Percentiles rank a stretch among this genome's conserved stretches.
phyloP scores from a whole-genome alignment of 2,888 invertebrate genomes.

The Neoaliturus tenellus region DNA sequence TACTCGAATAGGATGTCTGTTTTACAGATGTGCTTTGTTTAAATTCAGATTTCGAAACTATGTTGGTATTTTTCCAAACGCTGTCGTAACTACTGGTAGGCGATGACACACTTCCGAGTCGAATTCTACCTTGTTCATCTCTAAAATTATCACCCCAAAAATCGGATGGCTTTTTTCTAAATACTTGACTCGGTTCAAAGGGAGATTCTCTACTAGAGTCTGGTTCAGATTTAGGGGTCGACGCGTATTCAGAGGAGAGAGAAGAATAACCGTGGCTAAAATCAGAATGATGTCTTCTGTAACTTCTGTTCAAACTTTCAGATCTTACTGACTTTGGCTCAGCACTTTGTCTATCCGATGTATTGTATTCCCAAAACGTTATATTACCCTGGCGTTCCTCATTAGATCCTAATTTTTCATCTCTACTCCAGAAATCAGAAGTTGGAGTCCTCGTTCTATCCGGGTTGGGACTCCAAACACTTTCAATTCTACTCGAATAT shows the following conservation, averaged over 20 bases:
- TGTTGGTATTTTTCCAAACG: constrained; percentile 44
- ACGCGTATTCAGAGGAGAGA: not conserved
- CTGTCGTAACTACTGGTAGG: constrained; percentile 6
- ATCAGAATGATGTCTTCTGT: constrained; percentile 15
- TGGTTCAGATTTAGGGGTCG: not conserved
- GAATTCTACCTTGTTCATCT: constrained; percentile 10
- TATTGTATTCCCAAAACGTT: constrained; percentile 19
- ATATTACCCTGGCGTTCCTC: constrained; percentile 6
- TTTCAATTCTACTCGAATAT: constrained; percentile 10
- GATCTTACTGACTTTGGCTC: constrained; percentile 11
- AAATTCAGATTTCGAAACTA: constrained; percentile 30
- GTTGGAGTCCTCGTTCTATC: not conserved
- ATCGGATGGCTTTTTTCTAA: constrained; percentile 46
- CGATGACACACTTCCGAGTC: not conserved
- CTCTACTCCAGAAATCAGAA: not conserved
- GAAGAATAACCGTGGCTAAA: constrained; percentile 29
- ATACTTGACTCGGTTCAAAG: not conserved
- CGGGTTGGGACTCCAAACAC: constrained; percentile 49
- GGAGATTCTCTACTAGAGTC: not conserved
- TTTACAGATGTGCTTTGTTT: constrained; percentile 40
- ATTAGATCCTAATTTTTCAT: not conserved
- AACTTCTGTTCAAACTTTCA: not conserved
- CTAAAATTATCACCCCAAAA: constrained; percentile 46
- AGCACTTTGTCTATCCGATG: not conserved
- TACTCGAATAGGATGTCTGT: constrained; percentile 45